These are phyloP conservation scores for Meliscaeva auricollis DNA, from an alignment of 2,888 invertebrate species.

Conservation along the genomic window DNA sequence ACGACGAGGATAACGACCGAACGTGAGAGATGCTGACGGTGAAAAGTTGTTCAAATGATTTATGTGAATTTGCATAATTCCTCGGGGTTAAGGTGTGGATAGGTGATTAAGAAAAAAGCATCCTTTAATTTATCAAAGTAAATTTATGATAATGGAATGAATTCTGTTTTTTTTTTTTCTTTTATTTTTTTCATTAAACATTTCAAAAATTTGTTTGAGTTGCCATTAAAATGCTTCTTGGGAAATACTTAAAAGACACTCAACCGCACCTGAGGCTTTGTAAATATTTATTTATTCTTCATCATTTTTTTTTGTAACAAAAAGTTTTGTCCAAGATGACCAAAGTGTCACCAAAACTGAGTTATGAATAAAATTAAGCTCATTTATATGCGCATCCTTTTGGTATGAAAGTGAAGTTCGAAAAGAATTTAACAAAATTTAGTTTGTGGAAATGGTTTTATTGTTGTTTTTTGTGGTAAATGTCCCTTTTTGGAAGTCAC, in stretches of 20 bases:
- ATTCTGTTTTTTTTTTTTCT: background rate
- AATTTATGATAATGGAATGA: conserved; percentile 39
- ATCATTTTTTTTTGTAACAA: background rate
- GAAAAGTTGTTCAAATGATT: conserved; percentile 19
- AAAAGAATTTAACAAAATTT: background rate
- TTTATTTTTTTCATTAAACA: background rate
- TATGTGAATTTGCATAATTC: conserved; percentile 9
- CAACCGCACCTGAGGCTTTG: conserved; percentile 15
- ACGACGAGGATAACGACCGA: background rate
- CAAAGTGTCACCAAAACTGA: conserved; percentile 23
- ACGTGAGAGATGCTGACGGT: background rate
- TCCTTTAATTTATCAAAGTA: conserved; percentile 42
- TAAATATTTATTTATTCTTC: background rate
- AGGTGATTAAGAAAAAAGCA: conserved; percentile 11
- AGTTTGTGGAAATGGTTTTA: background rate
- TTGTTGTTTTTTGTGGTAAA: background rate
- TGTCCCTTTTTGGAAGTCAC: background rate
- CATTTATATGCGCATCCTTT: background rate
- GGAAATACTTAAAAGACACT: conserved; percentile 25
- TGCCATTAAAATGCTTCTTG: conserved; percentile 9
- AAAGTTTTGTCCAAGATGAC: background rate
- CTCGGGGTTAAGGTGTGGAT: conserved; percentile 25
- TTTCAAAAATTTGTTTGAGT: background rate
- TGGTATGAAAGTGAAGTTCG: background rate
- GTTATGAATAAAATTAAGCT: conserved; percentile 25